Percentiles rank a stretch among this genome's conserved stretches.
phyloP scores from a whole-genome alignment of 2,113 vertebrate genomes.

The Lethenteron camtschaticum region DNA sequence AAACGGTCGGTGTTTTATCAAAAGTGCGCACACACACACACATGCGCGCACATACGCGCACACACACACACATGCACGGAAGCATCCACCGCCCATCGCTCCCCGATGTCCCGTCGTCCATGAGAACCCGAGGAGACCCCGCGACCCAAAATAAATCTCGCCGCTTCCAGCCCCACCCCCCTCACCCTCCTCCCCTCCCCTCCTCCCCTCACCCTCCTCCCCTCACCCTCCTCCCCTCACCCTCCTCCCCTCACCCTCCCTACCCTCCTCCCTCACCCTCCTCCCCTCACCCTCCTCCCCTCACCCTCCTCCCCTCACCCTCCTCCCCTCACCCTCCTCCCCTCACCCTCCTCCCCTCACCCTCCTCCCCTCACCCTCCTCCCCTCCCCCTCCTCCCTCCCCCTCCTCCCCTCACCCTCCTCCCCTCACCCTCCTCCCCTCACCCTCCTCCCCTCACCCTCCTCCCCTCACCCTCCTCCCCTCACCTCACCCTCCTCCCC shows the following conservation, averaged over 20 bases:
- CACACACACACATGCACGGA: background rate
- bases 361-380: background rate
- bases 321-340: background rate
- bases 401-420: background rate
- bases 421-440: background rate
- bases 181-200: background rate
- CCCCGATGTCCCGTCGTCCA: too few species aligned
- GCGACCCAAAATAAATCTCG: background rate
- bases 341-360: background rate
- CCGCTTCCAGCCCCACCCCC: background rate
- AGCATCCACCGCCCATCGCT: too few species aligned
- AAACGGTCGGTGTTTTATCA: background rate
- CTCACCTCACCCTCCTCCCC: too few species aligned
- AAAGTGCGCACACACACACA: background rate
- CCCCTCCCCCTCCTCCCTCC: too few species aligned
- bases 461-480: background rate
- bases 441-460: background rate
- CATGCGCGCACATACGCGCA: background rate
- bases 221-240: background rate
- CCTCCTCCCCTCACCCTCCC: background rate
- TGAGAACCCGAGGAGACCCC: too few species aligned
- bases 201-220: background rate
- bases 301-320: background rate
- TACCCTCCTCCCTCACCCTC: background rate
- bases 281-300: background rate